phyloP scores from a whole-genome alignment of 2,113 vertebrate genomes.

The Paradoxurus hermaphroditus region DNA sequence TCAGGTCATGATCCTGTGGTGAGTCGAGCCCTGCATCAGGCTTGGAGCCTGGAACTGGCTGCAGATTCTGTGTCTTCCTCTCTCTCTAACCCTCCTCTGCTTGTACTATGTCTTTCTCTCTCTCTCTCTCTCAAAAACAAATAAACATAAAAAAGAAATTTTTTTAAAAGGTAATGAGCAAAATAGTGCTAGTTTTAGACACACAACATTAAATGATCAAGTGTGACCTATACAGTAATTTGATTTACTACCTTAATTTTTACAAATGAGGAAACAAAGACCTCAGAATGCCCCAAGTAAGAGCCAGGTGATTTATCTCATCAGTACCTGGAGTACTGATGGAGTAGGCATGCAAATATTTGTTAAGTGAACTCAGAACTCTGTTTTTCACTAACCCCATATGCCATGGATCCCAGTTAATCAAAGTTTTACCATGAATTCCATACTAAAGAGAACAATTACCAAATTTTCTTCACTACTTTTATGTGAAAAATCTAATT shows the following conservation, averaged over 20 bases:
- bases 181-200: background rate
- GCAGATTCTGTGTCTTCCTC: no score
- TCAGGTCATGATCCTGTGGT: no score
- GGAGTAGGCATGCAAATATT: background rate
- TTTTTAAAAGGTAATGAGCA: no score
- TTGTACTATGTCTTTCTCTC: no score
- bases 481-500: background rate
- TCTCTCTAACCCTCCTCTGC: no score
- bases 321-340: background rate
- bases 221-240: background rate
- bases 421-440: background rate
- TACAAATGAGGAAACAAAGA: background rate
- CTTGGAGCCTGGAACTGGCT: no score
- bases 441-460: background rate
- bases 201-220: background rate
- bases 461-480: background rate
- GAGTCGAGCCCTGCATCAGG: no score
- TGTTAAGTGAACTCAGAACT: background rate
- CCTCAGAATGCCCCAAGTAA: background rate
- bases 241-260: background rate
- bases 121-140: no score
- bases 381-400: background rate
- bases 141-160: no score
- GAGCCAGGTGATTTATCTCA: background rate
- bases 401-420: background rate